Evolutionary conservation across 2,113 vertebrate species (phyloP).

Genomic region (Pontoporia blainvillei): DNA sequence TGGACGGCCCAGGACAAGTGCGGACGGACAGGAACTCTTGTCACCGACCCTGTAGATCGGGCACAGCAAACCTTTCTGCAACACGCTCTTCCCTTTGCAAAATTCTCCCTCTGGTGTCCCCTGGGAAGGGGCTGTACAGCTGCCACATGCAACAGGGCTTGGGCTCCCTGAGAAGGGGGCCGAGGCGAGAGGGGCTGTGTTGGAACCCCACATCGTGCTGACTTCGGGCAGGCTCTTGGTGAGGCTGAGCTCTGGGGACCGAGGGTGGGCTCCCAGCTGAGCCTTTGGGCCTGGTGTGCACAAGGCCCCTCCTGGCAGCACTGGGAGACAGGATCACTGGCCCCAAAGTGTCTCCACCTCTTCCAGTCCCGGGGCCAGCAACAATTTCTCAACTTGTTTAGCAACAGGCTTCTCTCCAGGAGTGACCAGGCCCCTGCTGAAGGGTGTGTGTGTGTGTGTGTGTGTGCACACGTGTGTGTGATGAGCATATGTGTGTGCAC

Average conservation of each 20-base stretch:
- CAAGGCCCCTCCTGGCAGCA: fast-evolving
- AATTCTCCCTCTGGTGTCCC: neutral
- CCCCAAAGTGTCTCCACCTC: neutral
- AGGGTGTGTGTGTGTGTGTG: no score
- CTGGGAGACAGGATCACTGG: fast-evolving
- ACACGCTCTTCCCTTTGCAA: fast-evolving
- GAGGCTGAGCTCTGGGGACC: neutral
- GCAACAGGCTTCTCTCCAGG: no score
- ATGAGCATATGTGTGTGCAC: fast-evolving
- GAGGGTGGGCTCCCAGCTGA: neutral
- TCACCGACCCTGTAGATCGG: fast-evolving
- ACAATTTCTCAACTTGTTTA: fast-evolving
- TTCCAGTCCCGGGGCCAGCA: fast-evolving
- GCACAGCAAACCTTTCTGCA: no score
- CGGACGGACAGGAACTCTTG: fast-evolving
- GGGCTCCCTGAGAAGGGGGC: fast-evolving
- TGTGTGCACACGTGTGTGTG: fast-evolving
- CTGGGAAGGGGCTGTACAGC: fast-evolving
- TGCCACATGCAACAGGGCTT: no score
- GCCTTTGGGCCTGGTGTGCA: neutral
- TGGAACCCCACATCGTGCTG: fast-evolving
- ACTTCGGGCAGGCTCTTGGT: fast-evolving
- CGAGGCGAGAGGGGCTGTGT: fast-evolving
- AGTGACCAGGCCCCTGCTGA: neutral
- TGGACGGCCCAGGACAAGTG: neutral